Base-by-base conservation (phyloP, 53 echinoderm and acorn worm species). In the Stichopus horrens region DNA sequence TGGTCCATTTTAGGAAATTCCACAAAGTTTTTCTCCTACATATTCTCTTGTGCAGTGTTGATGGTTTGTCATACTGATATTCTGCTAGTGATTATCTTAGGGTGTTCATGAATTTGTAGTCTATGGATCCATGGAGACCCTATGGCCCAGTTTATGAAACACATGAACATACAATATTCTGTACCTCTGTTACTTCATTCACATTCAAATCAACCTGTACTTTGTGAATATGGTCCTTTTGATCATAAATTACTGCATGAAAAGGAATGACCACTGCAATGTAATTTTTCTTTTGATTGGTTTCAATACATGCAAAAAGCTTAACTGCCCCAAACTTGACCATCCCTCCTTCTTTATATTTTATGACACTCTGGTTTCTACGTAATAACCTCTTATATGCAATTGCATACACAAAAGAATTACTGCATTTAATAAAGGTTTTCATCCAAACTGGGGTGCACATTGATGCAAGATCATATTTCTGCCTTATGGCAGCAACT, bases 401-500 rank as follows among this genome's bases (percentile, higher is more conserved):
- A 23, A 37, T 58, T n/a, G 22, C 90, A 90, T 90, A 90, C 10
- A 90, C 90, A 87, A 21, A 90, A 20, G 90, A 90, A 59, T 7
- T 9, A 86, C 76, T 87, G 8, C 23, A 6, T 6, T 55, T 63
- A 20, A 90, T 8, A 66, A 52, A 90, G 19, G 74, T 90, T 74
- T 57, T 86, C 4, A 53, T 7, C 90, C 90, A 86, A 57, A 52
- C n/a, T 86, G 52, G 74, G 7, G 74, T 20, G 20, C 0, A 53
- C 51, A 14, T 10, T 37, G 86, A 90, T 6, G 71, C 5, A 52
- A 68, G 9, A 74, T 7, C 55, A 52, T 10, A 51, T 9, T 23
- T 13, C 10, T 90, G 59, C 20, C 20, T 56, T 4, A 90, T 66
- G 10, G 90, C 86, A 21, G 10, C 10, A 60, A 89, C 83, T 11